phyloP scores from a whole-genome alignment of 1,140 invertebrate species.

The Mamestra configurata region DNA sequence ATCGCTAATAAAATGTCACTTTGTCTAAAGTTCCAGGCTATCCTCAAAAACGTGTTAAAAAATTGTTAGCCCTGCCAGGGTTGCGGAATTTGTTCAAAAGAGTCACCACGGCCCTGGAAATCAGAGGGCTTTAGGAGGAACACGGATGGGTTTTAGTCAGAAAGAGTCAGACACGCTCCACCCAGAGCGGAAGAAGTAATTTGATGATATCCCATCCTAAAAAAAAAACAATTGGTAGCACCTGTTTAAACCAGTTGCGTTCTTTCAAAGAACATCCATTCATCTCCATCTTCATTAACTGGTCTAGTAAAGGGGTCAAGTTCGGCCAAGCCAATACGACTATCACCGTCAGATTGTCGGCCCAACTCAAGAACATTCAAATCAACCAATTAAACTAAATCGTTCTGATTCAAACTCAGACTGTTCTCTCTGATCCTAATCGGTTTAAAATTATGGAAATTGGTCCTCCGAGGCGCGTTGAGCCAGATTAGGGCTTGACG shows the following conservation, averaged over 20 bases:
- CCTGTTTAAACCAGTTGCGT: background rate
- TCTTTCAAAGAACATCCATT: background rate
- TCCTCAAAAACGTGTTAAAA: too few species aligned
- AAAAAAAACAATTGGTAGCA: too few species aligned
- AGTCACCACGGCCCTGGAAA: too few species aligned
- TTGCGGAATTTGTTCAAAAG: too few species aligned
- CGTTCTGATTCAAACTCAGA: background rate
- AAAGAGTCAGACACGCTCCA: too few species aligned
- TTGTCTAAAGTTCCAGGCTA: too few species aligned
- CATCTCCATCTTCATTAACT: background rate
- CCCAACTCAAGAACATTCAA: background rate
- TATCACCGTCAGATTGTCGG: background rate
- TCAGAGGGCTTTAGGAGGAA: too few species aligned
- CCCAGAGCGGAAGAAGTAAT: too few species aligned
- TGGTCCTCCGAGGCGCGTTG: background rate
- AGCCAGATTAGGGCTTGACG: background rate
- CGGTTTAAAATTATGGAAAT: slow-evolving; percentile 15
- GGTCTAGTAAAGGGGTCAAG: slow-evolving; percentile 18
- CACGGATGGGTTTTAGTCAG: too few species aligned
- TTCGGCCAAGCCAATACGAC: background rate
- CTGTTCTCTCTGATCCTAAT: background rate
- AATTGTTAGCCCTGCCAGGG: too few species aligned
- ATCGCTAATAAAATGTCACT: too few species aligned
- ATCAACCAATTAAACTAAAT: background rate
- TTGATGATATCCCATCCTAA: too few species aligned